Evolutionary conservation across 2,888 invertebrate species (phyloP).

Genomic region (Caenorhabditis panamensis): DNA sequence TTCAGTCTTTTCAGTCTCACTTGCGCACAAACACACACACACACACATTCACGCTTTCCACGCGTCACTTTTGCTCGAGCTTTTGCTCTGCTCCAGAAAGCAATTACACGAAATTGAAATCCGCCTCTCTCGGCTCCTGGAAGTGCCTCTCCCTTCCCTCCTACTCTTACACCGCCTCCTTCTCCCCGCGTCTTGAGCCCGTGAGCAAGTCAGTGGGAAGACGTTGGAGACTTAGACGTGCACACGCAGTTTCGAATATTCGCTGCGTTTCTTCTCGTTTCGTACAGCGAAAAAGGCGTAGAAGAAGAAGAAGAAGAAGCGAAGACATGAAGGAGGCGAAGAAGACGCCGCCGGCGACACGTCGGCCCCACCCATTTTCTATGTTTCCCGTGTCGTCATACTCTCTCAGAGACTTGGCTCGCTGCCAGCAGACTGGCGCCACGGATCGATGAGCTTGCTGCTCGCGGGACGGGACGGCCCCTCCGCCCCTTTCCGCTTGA

Average conservation of each 20-base stretch:
- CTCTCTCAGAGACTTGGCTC: slow-evolving; percentile 41
- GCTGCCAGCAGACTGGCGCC: slow-evolving; percentile 55
- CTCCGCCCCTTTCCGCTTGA: slow-evolving; percentile 49
- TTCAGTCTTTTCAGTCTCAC: slow-evolving; percentile 6
- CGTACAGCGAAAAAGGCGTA: slow-evolving; percentile 36
- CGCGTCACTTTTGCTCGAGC: slow-evolving; percentile 45
- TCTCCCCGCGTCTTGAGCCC: slow-evolving; percentile 1
- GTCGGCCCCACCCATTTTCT: slow-evolving; percentile 12
- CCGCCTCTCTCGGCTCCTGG: slow-evolving; percentile 17
- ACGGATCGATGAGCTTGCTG: slow-evolving; percentile 45
- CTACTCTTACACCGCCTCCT: slow-evolving; percentile 9
- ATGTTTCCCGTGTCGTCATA: slow-evolving; percentile 8
- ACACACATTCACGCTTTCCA: background rate
- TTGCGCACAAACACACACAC: slow-evolving; percentile 7
- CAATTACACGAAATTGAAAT: slow-evolving; percentile 60
- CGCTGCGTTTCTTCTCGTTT: slow-evolving; percentile 19
- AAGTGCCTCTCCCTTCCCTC: slow-evolving; percentile 13
- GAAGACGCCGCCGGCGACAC: no score
- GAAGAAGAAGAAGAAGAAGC: slow-evolving; percentile 1
- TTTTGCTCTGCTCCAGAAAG: slow-evolving; percentile 28
- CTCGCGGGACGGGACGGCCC: background rate
- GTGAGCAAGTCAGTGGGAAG: background rate
- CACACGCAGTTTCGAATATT: slow-evolving; percentile 41
- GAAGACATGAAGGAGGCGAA: background rate
- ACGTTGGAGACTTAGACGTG: background rate